phyloP scores from a whole-genome alignment of 2,888 invertebrate genomes.

The Patella depressa region DNA sequence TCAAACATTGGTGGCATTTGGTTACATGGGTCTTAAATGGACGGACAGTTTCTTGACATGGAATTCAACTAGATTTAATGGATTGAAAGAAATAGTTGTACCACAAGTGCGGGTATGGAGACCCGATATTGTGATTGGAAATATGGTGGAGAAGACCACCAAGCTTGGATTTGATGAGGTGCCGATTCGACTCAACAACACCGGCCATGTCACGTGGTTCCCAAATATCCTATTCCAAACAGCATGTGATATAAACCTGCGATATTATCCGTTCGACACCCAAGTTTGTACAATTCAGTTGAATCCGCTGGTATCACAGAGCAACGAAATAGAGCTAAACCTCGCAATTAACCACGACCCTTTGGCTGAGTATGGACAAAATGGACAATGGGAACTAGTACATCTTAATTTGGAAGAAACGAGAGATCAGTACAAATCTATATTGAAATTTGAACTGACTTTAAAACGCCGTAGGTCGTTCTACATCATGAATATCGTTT shows the following conservation, averaged over 20 bases:
- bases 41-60: constrained; percentile 22
- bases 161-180: constrained; percentile 21
- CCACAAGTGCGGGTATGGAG: constrained; percentile 30
- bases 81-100: constrained; percentile 18
- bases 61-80: constrained; percentile 7
- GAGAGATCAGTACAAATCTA: background rate
- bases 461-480: constrained; percentile 29
- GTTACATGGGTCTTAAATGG: background rate
- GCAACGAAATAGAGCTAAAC: constrained; percentile 15
- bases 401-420: constrained; percentile 11
- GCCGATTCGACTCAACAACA: constrained; percentile 14
- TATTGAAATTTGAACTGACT: constrained; percentile 17
- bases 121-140: constrained; percentile 27
- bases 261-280: constrained; percentile 33
- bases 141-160: constrained; percentile 19
- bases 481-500: constrained; percentile 35
- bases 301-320: background rate
- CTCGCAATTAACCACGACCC: background rate
- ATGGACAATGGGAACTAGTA: constrained; percentile 33
- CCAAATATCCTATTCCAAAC: constrained; percentile 25
- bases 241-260: constrained; percentile 33
- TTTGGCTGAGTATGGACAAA: constrained; percentile 14
- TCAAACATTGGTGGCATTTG: constrained; percentile 16
- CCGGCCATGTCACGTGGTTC: constrained; percentile 24
- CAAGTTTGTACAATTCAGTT: constrained; percentile 24